phyloP scores from a whole-genome alignment of 1,140 invertebrate genomes.

The Grapholita molesta region DNA sequence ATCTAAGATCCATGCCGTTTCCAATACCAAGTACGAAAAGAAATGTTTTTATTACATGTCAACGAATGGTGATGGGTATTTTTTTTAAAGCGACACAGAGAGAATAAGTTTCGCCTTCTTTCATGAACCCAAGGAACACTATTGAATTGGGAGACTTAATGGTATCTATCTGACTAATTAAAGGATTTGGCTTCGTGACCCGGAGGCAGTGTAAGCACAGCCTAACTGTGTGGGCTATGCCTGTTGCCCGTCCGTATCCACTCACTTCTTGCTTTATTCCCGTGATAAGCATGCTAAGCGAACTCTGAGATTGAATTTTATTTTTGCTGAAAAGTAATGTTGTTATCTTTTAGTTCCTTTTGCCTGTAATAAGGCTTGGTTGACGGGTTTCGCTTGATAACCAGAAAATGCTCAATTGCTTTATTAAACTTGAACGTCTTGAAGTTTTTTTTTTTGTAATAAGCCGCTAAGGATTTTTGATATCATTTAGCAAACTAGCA shows the following conservation, averaged over 20 bases:
- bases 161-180: too few relatives aligned
- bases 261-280: constrained; percentile 49
- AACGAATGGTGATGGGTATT: too few relatives aligned
- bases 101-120: too few relatives aligned
- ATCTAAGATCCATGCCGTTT: too few relatives aligned
- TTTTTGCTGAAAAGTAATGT: not conserved
- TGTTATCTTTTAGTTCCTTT: not conserved
- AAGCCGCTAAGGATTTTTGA: too few relatives aligned
- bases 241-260: constrained; percentile 48
- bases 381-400: not conserved
- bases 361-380: not conserved
- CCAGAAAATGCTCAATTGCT: not conserved
- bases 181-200: not conserved
- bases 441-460: not conserved
- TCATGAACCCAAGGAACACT: too few relatives aligned
- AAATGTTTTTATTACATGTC: too few relatives aligned
- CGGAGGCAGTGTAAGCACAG: constrained; percentile 1
- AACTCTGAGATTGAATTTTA: constrained; percentile 1
- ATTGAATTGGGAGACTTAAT: too few relatives aligned
- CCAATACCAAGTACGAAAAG: too few relatives aligned
- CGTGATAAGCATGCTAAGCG: constrained; percentile 45
- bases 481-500: too few relatives aligned
- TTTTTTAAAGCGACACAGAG: too few relatives aligned
- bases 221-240: constrained; percentile 68
- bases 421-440: not conserved